These are phyloP conservation scores for Pseudopodoces humilis DNA, from an alignment of 2,113 vertebrate species.

Conservation along the genomic window DNA sequence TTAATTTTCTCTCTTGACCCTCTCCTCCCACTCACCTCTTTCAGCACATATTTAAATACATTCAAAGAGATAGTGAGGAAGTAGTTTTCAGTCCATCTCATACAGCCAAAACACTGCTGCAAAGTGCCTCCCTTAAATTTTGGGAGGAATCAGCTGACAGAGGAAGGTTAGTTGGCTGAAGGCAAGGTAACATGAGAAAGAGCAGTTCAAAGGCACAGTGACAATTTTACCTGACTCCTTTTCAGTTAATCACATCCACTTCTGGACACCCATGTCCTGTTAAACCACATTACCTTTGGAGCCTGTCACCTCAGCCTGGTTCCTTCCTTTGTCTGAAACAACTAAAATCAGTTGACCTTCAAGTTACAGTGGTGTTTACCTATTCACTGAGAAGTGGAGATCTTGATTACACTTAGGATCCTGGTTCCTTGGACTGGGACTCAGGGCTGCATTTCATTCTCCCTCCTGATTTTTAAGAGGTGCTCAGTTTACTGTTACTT, in stretches of 20 bases:
- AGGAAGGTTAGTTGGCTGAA: background rate
- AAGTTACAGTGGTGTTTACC: background rate
- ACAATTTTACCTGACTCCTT: background rate
- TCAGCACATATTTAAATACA: background rate
- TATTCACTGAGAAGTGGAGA: background rate
- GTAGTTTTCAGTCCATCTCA: background rate
- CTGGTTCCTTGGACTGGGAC: background rate
- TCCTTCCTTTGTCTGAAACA: background rate
- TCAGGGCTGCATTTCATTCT: background rate
- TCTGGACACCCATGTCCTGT: background rate
- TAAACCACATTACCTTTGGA: background rate
- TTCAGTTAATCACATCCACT: fast-evolving
- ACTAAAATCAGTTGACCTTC: background rate
- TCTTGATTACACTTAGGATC: background rate
- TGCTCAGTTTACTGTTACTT: background rate
- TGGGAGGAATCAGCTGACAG: background rate
- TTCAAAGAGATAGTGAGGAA: background rate
- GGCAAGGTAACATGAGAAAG: background rate
- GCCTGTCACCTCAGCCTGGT: background rate
- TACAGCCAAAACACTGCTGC: background rate
- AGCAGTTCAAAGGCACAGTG: background rate
- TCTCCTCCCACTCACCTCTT: background rate
- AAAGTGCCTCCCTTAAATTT: background rate
- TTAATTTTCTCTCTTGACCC: background rate
- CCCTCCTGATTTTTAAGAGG: background rate